phyloP scores from a whole-genome alignment of 2,113 vertebrate genomes.

The Clarias macrocephalus region DNA sequence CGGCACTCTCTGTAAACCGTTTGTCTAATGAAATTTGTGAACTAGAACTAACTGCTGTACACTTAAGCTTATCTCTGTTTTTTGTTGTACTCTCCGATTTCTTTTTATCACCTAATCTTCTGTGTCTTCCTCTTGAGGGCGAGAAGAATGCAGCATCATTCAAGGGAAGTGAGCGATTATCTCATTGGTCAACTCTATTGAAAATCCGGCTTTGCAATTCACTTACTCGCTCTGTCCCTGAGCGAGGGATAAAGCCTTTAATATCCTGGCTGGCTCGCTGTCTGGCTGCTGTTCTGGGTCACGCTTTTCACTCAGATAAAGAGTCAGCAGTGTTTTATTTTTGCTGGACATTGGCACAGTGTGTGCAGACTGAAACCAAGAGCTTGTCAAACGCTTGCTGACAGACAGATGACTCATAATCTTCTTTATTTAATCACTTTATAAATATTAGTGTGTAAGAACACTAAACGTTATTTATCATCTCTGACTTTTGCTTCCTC shows the following conservation, averaged over 20 bases:
- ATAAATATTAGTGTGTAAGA: background rate
- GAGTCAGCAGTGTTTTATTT: slow-evolving; percentile 4
- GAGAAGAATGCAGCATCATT: background rate
- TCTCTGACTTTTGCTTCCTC: background rate
- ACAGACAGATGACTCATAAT: background rate
- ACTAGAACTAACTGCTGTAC: background rate
- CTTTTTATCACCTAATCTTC: background rate
- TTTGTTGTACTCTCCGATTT: background rate
- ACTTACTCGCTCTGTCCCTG: background rate
- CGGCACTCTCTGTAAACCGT: background rate
- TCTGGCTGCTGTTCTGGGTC: slow-evolving; percentile 21
- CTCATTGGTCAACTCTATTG: background rate
- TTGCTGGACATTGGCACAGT: background rate
- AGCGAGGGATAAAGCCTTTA: slow-evolving; percentile 30
- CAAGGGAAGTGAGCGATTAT: background rate
- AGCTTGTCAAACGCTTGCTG: background rate
- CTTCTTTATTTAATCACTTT: no score
- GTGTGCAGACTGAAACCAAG: background rate
- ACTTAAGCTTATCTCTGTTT: background rate
- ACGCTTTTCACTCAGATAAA: slow-evolving; percentile 18
- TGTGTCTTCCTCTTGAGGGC: background rate
- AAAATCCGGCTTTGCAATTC: slow-evolving; percentile 12
- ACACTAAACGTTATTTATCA: background rate
- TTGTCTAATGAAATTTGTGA: background rate
- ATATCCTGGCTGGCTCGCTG: slow-evolving; percentile 21